Percentiles rank a stretch among this genome's conserved stretches.
Conservation (phyloP, 30 jellyfish, hydroid and myxozoan genomes). For the Aurelia sp. region DNA sequence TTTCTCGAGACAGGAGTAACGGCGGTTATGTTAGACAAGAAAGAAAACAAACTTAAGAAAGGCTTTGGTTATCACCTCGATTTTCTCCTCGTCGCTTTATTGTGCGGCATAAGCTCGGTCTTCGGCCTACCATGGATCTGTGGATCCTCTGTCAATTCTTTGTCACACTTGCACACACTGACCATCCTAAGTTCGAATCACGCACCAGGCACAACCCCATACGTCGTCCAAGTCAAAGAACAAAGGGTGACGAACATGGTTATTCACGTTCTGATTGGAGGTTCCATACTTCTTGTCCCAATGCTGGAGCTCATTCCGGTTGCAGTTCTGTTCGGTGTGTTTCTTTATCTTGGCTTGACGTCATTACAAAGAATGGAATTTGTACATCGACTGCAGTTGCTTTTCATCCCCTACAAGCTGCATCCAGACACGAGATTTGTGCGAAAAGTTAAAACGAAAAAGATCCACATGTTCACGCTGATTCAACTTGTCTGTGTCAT, state of each 20-base stretch:
- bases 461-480: slow-evolving; percentile 75
- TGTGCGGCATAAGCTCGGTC: slow-evolving; percentile 56
- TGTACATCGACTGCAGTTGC: slow-evolving; percentile 64
- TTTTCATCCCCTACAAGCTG: slow-evolving; percentile 71
- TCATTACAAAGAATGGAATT: slow-evolving; percentile 73
- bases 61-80: slow-evolving; percentile 90
- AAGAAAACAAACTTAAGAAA: slow-evolving; percentile 71
- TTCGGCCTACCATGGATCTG: slow-evolving; percentile 96
- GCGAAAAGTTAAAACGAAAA: slow-evolving; percentile 69
- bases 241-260: slow-evolving; percentile 84
- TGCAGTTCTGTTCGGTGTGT: slow-evolving; percentile 84
- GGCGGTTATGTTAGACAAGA: slow-evolving; percentile 80
- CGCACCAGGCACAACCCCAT: slow-evolving; percentile 89
- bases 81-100: slow-evolving; percentile 70
- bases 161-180: slow-evolving; percentile 81
- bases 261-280: slow-evolving; percentile 76
- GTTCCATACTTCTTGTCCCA: slow-evolving; percentile 81
- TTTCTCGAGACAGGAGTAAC: slow-evolving; percentile 88
- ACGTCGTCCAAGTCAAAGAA: slow-evolving; percentile 75
- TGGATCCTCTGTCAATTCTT: slow-evolving; percentile 88
- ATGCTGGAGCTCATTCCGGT: slow-evolving; percentile 77
- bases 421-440: slow-evolving; percentile 84
- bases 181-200: slow-evolving; percentile 67
- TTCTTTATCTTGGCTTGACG: slow-evolving; percentile 84
- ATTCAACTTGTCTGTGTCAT: slow-evolving; percentile 71